Percentiles rank a stretch among this genome's conserved stretches.
Conservation (phyloP, 2,113 vertebrate species). For the Lonchura striata region DNA sequence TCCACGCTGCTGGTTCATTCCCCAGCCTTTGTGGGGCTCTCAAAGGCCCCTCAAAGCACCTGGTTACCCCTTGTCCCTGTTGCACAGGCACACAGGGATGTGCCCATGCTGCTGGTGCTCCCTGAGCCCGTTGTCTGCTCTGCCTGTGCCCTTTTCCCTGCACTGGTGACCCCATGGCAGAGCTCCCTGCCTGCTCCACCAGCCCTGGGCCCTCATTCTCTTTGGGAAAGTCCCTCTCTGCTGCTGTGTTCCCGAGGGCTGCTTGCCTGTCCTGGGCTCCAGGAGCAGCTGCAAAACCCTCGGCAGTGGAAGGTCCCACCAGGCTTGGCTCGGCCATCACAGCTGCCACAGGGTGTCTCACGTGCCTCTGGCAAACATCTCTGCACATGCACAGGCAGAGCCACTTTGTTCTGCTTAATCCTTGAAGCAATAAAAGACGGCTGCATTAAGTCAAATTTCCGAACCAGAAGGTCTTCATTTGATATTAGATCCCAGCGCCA, state of each 20-base stretch:
- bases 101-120: background rate
- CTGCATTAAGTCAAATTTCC: constrained; percentile 54
- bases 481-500: constrained; percentile 26
- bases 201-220: background rate
- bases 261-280: background rate
- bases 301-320: background rate
- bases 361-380: background rate
- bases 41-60: background rate
- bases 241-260: fast-evolving
- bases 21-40: background rate
- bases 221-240: background rate
- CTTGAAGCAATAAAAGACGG: constrained; percentile 45
- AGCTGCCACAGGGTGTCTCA: constrained; percentile 38
- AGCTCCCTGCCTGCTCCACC: background rate
- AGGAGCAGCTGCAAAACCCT: background rate
- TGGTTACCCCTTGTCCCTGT: fast-evolving
- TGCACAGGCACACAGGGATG: background rate
- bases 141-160: fast-evolving
- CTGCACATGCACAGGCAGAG: background rate
- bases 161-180: fast-evolving
- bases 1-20: fast-evolving
- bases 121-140: fast-evolving
- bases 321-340: fast-evolving
- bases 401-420: constrained; percentile 54
- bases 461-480: constrained; percentile 66